These are phyloP conservation scores for Chlorospingus semifuscus DNA, from an alignment of 2,797 vertebrate genomes.

Conservation along the genomic window DNA sequence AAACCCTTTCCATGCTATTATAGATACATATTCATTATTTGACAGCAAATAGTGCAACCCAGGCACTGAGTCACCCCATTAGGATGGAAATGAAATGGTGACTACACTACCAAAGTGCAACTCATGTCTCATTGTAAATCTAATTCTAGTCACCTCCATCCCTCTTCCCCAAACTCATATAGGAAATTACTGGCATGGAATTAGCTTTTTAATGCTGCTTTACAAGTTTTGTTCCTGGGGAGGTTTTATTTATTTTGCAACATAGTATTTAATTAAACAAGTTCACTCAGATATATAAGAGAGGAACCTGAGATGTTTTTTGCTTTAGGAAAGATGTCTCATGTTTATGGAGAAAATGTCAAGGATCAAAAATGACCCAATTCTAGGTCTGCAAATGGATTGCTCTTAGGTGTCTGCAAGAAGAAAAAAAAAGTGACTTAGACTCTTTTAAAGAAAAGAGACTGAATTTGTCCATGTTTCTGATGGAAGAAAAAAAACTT, in stretches of 20 bases:
- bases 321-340: neutral
- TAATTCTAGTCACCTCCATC: neutral
- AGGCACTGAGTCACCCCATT: conserved; percentile 14
- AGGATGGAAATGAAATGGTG: neutral
- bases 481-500: neutral
- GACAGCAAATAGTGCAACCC: neutral
- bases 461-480: neutral
- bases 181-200: neutral
- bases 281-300: neutral
- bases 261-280: neutral
- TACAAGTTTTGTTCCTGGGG: neutral
- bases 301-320: neutral
- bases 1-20: neutral
- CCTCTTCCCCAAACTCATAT: neutral
- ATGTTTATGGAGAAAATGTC: neutral
- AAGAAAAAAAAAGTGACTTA: neutral
- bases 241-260: neutral
- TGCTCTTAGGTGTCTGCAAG: neutral
- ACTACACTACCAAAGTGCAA: neutral
- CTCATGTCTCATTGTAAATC: neutral
- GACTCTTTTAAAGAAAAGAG: neutral
- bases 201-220: neutral
- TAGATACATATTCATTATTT: conserved; percentile 33
- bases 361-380: neutral
- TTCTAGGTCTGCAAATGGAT: neutral